These are phyloP conservation scores for Periphyllus acericola DNA, from an alignment of 2,888 invertebrate genomes.

Conservation along the genomic window DNA sequence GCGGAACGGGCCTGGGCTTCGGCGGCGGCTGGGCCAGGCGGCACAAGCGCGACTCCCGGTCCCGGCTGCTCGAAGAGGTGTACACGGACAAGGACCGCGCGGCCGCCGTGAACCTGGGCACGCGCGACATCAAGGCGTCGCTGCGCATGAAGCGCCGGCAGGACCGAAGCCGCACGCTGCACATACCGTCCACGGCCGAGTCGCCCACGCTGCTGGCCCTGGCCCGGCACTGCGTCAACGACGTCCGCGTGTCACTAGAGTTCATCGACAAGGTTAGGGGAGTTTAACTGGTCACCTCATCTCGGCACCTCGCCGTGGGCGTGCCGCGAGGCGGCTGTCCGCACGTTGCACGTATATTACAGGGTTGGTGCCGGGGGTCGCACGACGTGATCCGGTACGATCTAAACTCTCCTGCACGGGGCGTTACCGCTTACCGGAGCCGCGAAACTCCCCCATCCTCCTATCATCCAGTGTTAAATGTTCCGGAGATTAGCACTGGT, in stretches of 20 bases:
- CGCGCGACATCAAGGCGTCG: conserved; percentile 87
- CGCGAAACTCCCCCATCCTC: too few species aligned
- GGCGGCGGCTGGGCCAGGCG: conserved; percentile 63
- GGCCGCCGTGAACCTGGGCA: conserved; percentile 86
- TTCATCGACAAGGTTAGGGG: conserved; percentile 81
- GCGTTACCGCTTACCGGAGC: too few species aligned
- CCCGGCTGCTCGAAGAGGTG: conserved; percentile 73
- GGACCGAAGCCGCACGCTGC: conserved; percentile 77
- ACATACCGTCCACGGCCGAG: conserved; percentile 82
- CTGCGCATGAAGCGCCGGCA: conserved; percentile 82
- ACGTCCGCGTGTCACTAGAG: conserved; percentile 77
- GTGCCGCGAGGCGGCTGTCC: too few species aligned
- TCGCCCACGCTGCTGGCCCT: conserved; percentile 80
- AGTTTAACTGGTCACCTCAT: too few species aligned
- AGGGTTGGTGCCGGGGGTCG: too few species aligned
- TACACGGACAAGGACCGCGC: conserved; percentile 93
- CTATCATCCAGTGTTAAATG: too few species aligned
- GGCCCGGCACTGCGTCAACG: conserved; percentile 79
- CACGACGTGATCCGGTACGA: too few species aligned
- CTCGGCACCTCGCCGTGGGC: too few species aligned
- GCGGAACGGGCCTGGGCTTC: not conserved
- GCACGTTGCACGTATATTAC: too few species aligned
- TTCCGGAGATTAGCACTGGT: too few species aligned
- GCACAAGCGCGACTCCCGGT: conserved; percentile 59
- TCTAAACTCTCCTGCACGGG: too few species aligned